A percentile compares a stretch with the other conserved stretches of the same genome.
Evolutionary conservation across 23 tunicate genomes (phyloP).

Genomic region (Ascidia mentula): DNA sequence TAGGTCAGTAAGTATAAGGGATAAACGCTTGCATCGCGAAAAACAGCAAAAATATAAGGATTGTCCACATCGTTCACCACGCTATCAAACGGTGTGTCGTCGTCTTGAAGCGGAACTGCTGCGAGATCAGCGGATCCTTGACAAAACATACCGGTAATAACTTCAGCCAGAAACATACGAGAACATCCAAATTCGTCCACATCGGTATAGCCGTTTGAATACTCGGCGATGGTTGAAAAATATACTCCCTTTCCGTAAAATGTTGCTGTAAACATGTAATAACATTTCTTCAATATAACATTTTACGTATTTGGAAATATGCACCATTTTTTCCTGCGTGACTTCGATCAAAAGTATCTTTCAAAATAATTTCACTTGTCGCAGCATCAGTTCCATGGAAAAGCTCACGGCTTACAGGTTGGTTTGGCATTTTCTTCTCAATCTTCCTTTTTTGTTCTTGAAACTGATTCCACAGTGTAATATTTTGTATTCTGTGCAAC

Average conservation of each 20-base stretch:
- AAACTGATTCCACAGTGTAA: constrained; percentile 69
- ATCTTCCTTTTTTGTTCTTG: constrained; percentile 56
- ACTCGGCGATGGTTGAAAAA: constrained; percentile 46
- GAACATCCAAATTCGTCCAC: constrained; percentile 9
- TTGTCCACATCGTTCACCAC: background rate
- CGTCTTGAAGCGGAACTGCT: background rate
- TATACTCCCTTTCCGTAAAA: constrained; percentile 75
- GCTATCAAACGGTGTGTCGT: background rate
- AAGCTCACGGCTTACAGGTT: constrained; percentile 33
- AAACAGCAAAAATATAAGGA: background rate
- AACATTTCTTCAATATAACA: too few relatives aligned
- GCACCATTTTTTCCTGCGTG: constrained; percentile 72
- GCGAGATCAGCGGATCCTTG: constrained; percentile 14
- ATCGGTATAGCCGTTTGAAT: constrained; percentile 50
- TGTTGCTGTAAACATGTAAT: constrained; percentile 34
- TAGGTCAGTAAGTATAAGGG: background rate
- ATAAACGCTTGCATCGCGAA: constrained; percentile 6
- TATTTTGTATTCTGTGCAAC: constrained; percentile 63
- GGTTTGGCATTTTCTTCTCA: constrained; percentile 28
- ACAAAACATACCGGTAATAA: constrained; percentile 66
- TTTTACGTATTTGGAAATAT: background rate
- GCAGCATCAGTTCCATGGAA: constrained; percentile 67
- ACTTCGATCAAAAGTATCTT: constrained; percentile 72
- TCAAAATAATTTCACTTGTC: constrained; percentile 27
- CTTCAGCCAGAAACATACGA: constrained; percentile 77